Conservation (phyloP, 2,888 invertebrate species). For the Monochamus alternatus region DNA sequence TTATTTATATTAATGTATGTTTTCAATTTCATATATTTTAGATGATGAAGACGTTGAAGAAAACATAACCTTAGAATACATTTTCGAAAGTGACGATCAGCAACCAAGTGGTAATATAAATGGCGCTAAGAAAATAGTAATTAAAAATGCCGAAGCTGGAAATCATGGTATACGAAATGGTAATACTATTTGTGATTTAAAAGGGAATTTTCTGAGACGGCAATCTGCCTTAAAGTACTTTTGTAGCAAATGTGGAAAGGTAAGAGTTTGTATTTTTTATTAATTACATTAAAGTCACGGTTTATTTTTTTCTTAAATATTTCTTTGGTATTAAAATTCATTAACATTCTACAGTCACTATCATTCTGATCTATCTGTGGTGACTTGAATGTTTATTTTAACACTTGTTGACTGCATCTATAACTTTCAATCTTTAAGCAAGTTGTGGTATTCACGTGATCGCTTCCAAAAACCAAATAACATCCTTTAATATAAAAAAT, state of each 20-base stretch:
- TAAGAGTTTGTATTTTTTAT: background rate
- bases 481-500: too few species aligned
- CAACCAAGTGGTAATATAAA: background rate
- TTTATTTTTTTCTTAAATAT: too few species aligned
- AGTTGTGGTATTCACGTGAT: too few species aligned
- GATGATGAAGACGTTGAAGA: background rate
- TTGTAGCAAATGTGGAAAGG: slow-evolving; percentile 24
- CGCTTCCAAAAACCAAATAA: too few species aligned
- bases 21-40: slow-evolving; percentile 11
- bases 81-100: slow-evolving; percentile 17
- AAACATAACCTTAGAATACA: slow-evolving; percentile 16
- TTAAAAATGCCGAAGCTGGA: background rate
- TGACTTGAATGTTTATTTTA: too few species aligned
- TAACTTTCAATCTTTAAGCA: too few species aligned
- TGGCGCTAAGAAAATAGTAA: background rate
- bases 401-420: too few species aligned
- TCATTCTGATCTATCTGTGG: too few species aligned
- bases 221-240: background rate
- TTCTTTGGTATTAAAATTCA: too few species aligned
- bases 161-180: background rate
- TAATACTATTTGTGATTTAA: background rate
- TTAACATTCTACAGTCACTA: too few species aligned
- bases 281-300: too few species aligned
- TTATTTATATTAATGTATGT: too few species aligned
- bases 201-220: background rate